phyloP scores from a whole-genome alignment of 2,888 invertebrate genomes.

The Marronus borbonicus region DNA sequence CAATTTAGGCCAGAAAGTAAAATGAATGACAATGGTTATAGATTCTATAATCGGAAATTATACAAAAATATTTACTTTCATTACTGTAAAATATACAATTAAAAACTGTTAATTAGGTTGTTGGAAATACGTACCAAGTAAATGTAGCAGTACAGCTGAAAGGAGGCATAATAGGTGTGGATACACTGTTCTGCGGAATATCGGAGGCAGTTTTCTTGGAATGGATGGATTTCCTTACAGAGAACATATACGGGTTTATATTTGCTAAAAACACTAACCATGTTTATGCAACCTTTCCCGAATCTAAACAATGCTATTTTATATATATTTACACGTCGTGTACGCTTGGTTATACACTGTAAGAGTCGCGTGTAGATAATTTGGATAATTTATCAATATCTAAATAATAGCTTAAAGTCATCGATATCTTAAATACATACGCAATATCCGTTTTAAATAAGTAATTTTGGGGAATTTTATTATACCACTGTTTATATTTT shows the following conservation, averaged over 20 bases:
- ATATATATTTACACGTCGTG: background rate
- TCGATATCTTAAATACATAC: too few species aligned
- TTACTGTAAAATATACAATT: background rate
- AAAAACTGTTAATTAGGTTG: conserved; percentile 3
- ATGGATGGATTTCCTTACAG: conserved; percentile 48
- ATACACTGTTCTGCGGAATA: conserved; percentile 42
- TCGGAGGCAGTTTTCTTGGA: conserved; percentile 41
- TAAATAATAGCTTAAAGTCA: too few species aligned
- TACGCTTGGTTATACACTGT: background rate
- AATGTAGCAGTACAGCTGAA: conserved; percentile 47
- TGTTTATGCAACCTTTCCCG: conserved; percentile 5
- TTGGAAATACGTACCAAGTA: conserved; percentile 48
- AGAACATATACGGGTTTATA: conserved; percentile 31
- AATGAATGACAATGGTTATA: too few species aligned
- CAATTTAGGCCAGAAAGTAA: too few species aligned
- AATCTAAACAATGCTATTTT: background rate
- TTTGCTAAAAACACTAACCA: conserved; percentile 45
- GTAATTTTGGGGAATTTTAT: too few species aligned
- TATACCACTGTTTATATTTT: too few species aligned
- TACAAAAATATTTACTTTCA: too few species aligned
- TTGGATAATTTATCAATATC: conserved; percentile 11
- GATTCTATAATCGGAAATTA: too few species aligned
- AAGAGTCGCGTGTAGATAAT: background rate
- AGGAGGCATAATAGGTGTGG: conserved; percentile 47
- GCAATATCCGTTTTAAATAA: too few species aligned